These are phyloP conservation scores for Apteryx mantelli DNA, from an alignment of 2,113 vertebrate species.

Conservation along the genomic window DNA sequence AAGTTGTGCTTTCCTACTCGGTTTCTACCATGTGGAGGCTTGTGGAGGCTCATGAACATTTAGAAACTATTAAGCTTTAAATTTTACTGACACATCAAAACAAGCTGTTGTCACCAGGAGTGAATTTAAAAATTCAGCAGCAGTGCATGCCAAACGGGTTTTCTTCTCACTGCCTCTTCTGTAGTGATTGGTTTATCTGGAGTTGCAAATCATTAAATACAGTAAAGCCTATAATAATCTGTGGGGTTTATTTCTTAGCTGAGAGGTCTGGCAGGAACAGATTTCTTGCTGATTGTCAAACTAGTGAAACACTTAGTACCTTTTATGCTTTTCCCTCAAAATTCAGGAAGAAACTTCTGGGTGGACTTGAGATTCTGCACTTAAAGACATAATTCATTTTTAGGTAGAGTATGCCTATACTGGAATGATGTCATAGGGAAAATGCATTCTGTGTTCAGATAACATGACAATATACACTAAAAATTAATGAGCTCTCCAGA, in stretches of 20 bases:
- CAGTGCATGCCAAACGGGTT: not conserved
- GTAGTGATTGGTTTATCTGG: not conserved
- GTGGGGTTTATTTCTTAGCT: not conserved
- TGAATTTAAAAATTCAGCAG: not conserved
- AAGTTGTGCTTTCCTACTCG: not conserved
- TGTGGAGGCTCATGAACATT: not conserved
- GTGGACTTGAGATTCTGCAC: not conserved
- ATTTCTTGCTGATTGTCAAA: not conserved
- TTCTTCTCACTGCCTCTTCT: not conserved
- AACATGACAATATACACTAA: not conserved
- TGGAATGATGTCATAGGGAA: not conserved
- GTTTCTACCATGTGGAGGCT: not conserved
- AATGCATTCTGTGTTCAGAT: not conserved
- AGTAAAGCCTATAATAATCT: not conserved
- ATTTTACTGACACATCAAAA: not conserved
- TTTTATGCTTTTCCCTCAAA: not conserved
- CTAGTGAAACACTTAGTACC: not conserved
- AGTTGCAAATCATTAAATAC: not conserved
- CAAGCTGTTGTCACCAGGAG: not conserved
- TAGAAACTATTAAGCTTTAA: not conserved
- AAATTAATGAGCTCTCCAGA: not conserved
- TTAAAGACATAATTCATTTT: not conserved
- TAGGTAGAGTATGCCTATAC: not conserved
- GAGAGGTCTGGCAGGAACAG: not conserved
- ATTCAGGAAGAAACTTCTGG: not conserved